phyloP scores from a whole-genome alignment of 2,888 invertebrate species.

The Andrena haemorrhoa region DNA sequence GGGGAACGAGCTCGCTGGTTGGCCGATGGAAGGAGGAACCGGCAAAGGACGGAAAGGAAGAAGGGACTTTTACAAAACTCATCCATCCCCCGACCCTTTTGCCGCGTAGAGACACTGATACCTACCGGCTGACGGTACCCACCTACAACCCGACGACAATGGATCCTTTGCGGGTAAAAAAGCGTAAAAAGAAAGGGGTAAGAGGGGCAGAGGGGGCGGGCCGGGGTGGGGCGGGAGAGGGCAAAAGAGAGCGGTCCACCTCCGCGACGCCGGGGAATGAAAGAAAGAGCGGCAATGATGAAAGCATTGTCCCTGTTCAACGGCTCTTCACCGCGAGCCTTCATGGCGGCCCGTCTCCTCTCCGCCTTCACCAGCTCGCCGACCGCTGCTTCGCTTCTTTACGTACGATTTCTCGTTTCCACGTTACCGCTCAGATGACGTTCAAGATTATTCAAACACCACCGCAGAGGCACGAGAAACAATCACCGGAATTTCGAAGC shows the following conservation, averaged over 20 bases:
- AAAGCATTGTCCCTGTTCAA: constrained; percentile 84
- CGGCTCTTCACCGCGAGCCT: constrained; percentile 72
- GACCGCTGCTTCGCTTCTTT: constrained; percentile 33
- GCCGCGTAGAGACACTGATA: constrained; percentile 79
- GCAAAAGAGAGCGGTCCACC: constrained; percentile 71
- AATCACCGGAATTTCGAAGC: too few relatives aligned
- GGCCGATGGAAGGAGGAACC: constrained; percentile 35
- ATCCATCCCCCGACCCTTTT: constrained; percentile 71
- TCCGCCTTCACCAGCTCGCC: constrained; percentile 50
- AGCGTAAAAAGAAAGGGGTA: constrained; percentile 78
- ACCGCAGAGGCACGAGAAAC: constrained; percentile 37
- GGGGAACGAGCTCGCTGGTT: constrained; percentile 28
- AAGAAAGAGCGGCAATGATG: constrained; percentile 84
- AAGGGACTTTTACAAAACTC: constrained; percentile 75
- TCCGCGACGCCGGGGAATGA: constrained; percentile 74
- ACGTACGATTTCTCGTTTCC: constrained; percentile 51
- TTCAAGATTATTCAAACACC: constrained; percentile 68
- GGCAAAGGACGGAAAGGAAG: constrained; percentile 60
- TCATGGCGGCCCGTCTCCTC: constrained; percentile 71
- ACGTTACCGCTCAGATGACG: constrained; percentile 59
- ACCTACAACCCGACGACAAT: constrained; percentile 83
- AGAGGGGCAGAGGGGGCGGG: constrained; percentile 46
- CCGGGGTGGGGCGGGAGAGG: constrained; percentile 44
- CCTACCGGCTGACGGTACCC: constrained; percentile 78
- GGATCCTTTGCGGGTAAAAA: constrained; percentile 83